Evolutionary conservation across 2,797 vertebrate species (phyloP).

Genomic region (Liparis tanakae): DNA sequence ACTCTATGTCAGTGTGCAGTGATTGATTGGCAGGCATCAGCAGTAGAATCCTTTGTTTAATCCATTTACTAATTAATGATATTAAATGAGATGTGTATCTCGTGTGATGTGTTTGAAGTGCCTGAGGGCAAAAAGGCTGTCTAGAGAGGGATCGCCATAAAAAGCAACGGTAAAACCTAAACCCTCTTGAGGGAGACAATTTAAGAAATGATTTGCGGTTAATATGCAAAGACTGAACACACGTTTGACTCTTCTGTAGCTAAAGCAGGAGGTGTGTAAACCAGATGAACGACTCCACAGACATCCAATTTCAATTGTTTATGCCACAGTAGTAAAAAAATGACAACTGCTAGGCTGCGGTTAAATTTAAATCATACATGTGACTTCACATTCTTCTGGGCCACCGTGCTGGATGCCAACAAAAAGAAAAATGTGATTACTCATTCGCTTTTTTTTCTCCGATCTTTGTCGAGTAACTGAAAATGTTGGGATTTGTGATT

Average conservation of each 20-base stretch:
- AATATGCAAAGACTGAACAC: constrained; percentile 53
- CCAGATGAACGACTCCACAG: constrained; percentile 68
- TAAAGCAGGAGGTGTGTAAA: constrained; percentile 54
- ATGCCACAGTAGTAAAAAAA: constrained; percentile 74
- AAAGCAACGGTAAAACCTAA: constrained; percentile 34
- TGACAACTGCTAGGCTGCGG: constrained; percentile 51
- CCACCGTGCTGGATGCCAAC: constrained; percentile 45
- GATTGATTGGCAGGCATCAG: constrained; percentile 27
- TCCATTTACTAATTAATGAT: constrained; percentile 33
- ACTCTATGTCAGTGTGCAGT: constrained; percentile 8
- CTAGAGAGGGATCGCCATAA: constrained; percentile 7
- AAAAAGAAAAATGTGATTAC: constrained; percentile 50
- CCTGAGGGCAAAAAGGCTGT: constrained; percentile 29
- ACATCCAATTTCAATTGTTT: constrained; percentile 73
- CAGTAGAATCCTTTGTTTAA: constrained; percentile 20
- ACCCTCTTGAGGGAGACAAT: constrained; percentile 23
- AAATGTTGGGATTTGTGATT: constrained; percentile 65
- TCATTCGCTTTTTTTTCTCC: constrained; percentile 54
- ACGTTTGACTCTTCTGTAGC: constrained; percentile 50
- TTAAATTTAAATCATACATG: constrained; percentile 55
- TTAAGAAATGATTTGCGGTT: constrained; percentile 41
- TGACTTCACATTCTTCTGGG: constrained; percentile 25
- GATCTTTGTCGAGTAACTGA: constrained; percentile 45
- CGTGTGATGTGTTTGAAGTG: not conserved
- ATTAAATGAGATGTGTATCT: constrained; percentile 11